phyloP scores from a whole-genome alignment of 2,888 invertebrate genomes.

The Drosophila nr. perissopoda region DNA sequence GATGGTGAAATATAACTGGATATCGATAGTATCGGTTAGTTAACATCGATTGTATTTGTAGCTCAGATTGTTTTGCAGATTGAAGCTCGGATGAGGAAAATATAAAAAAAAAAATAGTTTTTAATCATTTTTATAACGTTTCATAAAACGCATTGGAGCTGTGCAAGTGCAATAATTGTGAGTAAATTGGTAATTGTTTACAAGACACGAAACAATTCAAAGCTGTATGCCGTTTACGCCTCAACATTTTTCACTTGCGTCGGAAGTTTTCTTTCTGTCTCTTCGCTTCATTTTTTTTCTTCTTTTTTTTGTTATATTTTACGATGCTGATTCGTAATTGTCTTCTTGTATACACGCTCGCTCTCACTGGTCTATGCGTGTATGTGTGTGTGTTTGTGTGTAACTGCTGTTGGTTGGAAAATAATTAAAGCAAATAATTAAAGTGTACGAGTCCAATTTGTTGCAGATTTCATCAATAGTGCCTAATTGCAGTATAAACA shows the following conservation, averaged over 20 bases:
- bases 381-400: conserved; percentile 45
- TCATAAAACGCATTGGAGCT: conserved; percentile 67
- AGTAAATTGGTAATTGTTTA: conserved; percentile 49
- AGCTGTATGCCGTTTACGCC: conserved; percentile 44
- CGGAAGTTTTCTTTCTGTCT: conserved; percentile 60
- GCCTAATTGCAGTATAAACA: conserved; percentile 36
- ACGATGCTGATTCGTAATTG: conserved; percentile 79
- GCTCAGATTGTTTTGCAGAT: conserved; percentile 64
- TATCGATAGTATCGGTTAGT: conserved; percentile 41
- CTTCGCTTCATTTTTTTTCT: conserved; percentile 44
- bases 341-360: conserved; percentile 72
- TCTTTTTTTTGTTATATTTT: conserved; percentile 65
- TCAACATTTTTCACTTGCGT: conserved; percentile 65
- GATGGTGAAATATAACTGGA: background rate
- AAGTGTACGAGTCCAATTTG: conserved; percentile 61
- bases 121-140: conserved; percentile 56
- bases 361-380: conserved; percentile 45
- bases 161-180: conserved; percentile 77
- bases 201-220: conserved; percentile 24
- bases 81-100: conserved; percentile 75
- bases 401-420: conserved; percentile 51
- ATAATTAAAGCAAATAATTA: conserved; percentile 72
- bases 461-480: conserved; percentile 50
- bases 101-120: conserved; percentile 56
- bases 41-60: conserved; percentile 49